Evolutionary conservation across 2,113 vertebrate genomes (phyloP).

Genomic region (Salminus brasiliensis): DNA sequence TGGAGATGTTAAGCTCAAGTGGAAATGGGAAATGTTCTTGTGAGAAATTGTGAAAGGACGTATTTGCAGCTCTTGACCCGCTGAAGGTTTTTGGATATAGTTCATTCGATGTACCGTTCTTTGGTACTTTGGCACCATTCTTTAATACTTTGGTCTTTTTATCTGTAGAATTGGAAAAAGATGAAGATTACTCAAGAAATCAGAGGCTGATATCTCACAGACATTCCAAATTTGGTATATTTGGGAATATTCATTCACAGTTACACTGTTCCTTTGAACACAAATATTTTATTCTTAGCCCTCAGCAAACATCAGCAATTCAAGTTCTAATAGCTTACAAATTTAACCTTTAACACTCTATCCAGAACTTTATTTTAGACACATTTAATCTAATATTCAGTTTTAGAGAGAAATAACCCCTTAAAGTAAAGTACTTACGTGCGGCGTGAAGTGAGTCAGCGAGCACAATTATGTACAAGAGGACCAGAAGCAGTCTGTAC

Average conservation of each 20-base stretch:
- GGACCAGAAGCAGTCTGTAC: conserved; percentile 31
- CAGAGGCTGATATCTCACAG: not conserved
- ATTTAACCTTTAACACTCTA: too few relatives aligned
- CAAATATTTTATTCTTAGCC: too few relatives aligned
- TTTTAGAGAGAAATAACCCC: not conserved
- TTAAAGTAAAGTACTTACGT: conserved; percentile 56
- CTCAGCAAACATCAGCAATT: too few relatives aligned
- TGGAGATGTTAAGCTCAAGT: conserved; percentile 44
- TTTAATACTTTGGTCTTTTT: conserved; percentile 30
- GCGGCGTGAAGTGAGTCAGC: conserved; percentile 57
- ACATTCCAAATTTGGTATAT: not conserved
- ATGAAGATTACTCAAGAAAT: not conserved
- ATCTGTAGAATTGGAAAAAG: conserved; percentile 52
- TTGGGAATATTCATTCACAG: too few relatives aligned
- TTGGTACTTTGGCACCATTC: not conserved
- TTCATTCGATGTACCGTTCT: not conserved
- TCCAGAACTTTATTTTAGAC: too few relatives aligned
- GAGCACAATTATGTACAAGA: conserved; percentile 58
- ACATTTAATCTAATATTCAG: too few relatives aligned
- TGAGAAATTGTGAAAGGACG: not conserved
- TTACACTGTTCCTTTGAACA: too few relatives aligned
- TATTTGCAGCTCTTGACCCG: not conserved
- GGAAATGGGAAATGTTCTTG: conserved; percentile 36
- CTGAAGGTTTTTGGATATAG: conserved; percentile 63
- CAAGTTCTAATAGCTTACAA: too few relatives aligned